These are phyloP conservation scores for Drosophila elegans DNA, from an alignment of 1,140 invertebrate genomes.

Conservation along the genomic window DNA sequence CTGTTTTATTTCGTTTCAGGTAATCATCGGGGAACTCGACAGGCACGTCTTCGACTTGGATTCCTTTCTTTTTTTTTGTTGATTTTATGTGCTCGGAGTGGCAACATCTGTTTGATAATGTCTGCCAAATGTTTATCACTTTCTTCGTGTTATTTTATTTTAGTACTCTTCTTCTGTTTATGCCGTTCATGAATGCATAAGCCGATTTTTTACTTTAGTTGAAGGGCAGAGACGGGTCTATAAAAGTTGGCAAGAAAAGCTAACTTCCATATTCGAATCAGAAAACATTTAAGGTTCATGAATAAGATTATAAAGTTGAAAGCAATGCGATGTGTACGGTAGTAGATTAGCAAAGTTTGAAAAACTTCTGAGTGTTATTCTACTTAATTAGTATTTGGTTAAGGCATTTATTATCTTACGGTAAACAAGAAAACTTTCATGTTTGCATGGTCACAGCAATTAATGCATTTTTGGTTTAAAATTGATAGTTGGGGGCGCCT, in stretches of 20 bases:
- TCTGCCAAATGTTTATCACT: conserved; percentile 56
- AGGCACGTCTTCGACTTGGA: conserved; percentile 44
- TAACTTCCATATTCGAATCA: conserved; percentile 3
- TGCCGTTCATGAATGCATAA: conserved; percentile 43
- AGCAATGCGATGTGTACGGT: neutral
- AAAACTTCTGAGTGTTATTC: neutral
- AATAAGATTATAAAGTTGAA: conserved; percentile 13
- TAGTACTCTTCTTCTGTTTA: conserved; percentile 12
- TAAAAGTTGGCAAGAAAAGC: conserved; percentile 18
- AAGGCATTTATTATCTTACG: neutral
- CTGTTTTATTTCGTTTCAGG: conserved; percentile 45
- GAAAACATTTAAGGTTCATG: conserved; percentile 4
- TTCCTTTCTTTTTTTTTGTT: conserved; percentile 23
- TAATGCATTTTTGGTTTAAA: too few relatives aligned
- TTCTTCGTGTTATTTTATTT: conserved; percentile 35
- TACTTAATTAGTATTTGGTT: neutral
- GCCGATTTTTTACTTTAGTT: conserved; percentile 29
- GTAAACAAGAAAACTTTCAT: too few relatives aligned
- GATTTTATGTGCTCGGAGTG: conserved; percentile 4
- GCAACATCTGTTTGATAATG: conserved; percentile 55
- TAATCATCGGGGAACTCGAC: conserved; percentile 43
- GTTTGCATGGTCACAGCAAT: too few relatives aligned
- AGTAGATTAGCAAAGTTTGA: neutral
- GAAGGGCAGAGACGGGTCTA: conserved; percentile 3
- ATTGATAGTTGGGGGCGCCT: too few relatives aligned